Base-by-base conservation (phyloP, 2,797 vertebrate species). In the Scolopax rusticola region DNA sequence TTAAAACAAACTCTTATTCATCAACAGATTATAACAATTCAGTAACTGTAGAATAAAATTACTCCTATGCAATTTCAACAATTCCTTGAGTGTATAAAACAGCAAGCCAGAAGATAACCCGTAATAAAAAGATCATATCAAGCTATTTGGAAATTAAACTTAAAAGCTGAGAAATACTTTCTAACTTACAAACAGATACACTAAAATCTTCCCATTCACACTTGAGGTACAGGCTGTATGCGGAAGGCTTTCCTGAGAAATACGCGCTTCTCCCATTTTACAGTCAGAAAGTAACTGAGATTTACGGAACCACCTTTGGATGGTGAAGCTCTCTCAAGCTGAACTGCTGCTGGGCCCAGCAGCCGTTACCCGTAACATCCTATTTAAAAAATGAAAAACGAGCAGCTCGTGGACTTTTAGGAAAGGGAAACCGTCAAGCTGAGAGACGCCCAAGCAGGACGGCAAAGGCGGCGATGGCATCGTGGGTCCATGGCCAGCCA, bases 311-410 rank as follows among this genome's bases (percentile, higher is more conserved):
- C 91, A 51, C 87, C 88, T 81, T 84, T 84, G 95, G 89, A 73
- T 40, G 45, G 88, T 12, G 84, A 64, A 90, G 95, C 82, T 91
- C 91, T 43, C 7, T 3, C 60, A 67, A 96, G 94, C 95, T 48
- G 80, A 95, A 54, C 91, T 21, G 81, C 95, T 90, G 94, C 91
- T 83, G 96, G 84, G 97, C 92, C 90, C 96, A 93, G 97, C 96
- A 94, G 95, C 84, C 32, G 48, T 81, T 97, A 98, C 98, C 98
- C 96, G 97, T 98, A 98, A 97, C 92, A 87, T 92, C 97, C 95
- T 91, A 93, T 4, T 79, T 69, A 90, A 94, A 96, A 67, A 95
- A 75, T 65, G 95, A 67, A 40, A 78, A 75, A 71, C 28, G 79
- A 63, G 90, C 96, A 93, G 91, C 91, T 17, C 45, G 54, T 51